Conservation (phyloP, 2,888 invertebrate genomes). For the Drosophila glabriapex region DNA sequence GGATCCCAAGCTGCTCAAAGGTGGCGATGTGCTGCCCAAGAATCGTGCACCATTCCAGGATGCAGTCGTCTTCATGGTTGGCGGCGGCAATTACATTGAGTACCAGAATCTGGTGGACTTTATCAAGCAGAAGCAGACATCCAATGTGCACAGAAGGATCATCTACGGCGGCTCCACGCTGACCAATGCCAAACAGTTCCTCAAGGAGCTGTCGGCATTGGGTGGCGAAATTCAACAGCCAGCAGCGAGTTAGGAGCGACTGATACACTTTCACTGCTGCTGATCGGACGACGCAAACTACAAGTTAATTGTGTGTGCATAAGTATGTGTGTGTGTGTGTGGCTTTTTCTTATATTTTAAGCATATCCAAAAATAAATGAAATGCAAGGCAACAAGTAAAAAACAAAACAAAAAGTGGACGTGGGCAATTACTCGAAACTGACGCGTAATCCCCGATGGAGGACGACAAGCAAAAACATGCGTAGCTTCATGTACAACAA, state of each 20-base stretch:
- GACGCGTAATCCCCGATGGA: slow-evolving; percentile 74
- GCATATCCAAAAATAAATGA: slow-evolving; percentile 80
- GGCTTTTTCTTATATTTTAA: slow-evolving; percentile 69
- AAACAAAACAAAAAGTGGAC: slow-evolving; percentile 27
- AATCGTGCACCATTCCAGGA: slow-evolving; percentile 92
- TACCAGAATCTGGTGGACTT: slow-evolving; percentile 99
- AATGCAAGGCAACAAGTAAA: slow-evolving; percentile 64
- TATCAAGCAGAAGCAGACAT: slow-evolving; percentile 92
- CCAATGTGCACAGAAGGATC: slow-evolving; percentile 91
- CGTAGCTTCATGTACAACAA: slow-evolving; percentile 73
- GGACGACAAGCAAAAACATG: slow-evolving; percentile 78
- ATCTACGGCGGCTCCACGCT: slow-evolving; percentile 98
- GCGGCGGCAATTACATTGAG: slow-evolving; percentile 99
- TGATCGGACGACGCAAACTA: slow-evolving; percentile 35
- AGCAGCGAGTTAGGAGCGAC: slow-evolving; percentile 81
- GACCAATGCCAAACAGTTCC: slow-evolving; percentile 96
- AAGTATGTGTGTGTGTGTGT: slow-evolving; percentile 35
- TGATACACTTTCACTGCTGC: slow-evolving; percentile 59
- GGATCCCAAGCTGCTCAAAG: slow-evolving; percentile 97
- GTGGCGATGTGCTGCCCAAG: slow-evolving; percentile 88
- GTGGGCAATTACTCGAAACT: slow-evolving; percentile 74
- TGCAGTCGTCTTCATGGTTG: slow-evolving; percentile 95
- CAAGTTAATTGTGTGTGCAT: slow-evolving; percentile 29
- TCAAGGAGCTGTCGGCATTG: slow-evolving; percentile 94
- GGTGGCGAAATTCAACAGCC: slow-evolving; percentile 89